Conservation (phyloP, 2,888 invertebrate genomes). For the Drosophila parthenogenetica region DNA sequence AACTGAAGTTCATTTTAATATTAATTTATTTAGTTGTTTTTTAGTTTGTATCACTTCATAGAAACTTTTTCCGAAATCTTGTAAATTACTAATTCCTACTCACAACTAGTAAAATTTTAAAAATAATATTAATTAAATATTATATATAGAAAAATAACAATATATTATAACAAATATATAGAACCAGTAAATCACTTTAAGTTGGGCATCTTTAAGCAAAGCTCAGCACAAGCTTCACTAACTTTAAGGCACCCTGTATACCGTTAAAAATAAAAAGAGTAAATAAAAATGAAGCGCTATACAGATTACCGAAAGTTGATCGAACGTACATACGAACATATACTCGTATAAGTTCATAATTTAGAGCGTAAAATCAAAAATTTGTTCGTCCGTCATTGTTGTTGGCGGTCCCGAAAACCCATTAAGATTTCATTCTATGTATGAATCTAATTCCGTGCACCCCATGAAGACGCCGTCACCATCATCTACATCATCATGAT, state of each 20-base stretch:
- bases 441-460: conserved; percentile 63
- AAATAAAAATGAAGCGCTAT: conserved; percentile 28
- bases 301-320: conserved; percentile 57
- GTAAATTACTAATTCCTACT: too few species aligned
- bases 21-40: too few species aligned
- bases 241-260: conserved; percentile 43
- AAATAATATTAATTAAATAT: too few species aligned
- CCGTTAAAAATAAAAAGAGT: conserved; percentile 2
- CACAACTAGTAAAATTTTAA: too few species aligned
- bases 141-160: too few species aligned
- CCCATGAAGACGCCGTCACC: conserved; percentile 57
- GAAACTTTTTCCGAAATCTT: too few species aligned
- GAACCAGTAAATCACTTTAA: too few species aligned
- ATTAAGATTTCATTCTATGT: conserved; percentile 65
- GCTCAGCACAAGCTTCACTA: not conserved
- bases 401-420: conserved; percentile 58
- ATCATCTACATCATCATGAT: conserved; percentile 17
- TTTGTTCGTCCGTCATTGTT: conserved; percentile 77
- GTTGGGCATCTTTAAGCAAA: too few species aligned
- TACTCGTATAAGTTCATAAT: conserved; percentile 65
- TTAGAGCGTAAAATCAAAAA: conserved; percentile 80
- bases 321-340: conserved; percentile 55
- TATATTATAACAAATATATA: too few species aligned
- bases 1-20: too few species aligned
- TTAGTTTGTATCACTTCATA: too few species aligned